Base-by-base conservation (phyloP, 2,797 vertebrate genomes). In the Furcifer pardalis region DNA sequence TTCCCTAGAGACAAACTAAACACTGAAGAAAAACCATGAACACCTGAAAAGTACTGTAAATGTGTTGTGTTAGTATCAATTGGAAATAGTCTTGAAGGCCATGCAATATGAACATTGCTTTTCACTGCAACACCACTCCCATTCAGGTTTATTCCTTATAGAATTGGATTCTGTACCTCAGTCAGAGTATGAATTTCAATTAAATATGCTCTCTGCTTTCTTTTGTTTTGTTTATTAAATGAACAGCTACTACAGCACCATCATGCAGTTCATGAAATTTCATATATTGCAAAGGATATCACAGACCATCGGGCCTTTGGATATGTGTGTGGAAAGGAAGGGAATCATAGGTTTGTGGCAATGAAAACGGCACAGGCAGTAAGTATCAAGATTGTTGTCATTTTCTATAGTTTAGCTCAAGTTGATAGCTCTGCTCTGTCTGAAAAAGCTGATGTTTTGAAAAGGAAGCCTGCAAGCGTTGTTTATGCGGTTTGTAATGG, bases 261-360 rank as follows among this genome's bases (percentile, higher is more conserved):
- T 88, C 98, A 99, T 86, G 98, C 98, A 82, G 98, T 99, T 95
- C 98, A 99, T 25, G 98, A 99, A 95, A 99, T 99, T 92, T 99
- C 98, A 87, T 99, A 99, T 96, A 99, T 99, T 0, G 98, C 98
- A 37, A 99, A 99, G 96, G 98, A 99, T 92, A 98, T 98, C 95
- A 99, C 98, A 32, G 98, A 99, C 95, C 98, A 99, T 95, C 95
- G 98, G 92, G 98, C 98, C 10, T 99, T 99, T 40, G 98, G 98
- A 93, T 99, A 99, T 25, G 97, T 99, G 25, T 99, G 98, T 80
- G 98, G 98, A 87, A 99, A 99, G 91, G 98, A 99, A 92, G 98
- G 98, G 82, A 98, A 99, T 93, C 98, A 99, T 87, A 97, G 98
- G 96, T 99, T 99, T 85, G 97, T 99, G 96, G 98, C 98, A 91